Conservation (phyloP, 2,888 invertebrate genomes). For the Thyatira batis region DNA sequence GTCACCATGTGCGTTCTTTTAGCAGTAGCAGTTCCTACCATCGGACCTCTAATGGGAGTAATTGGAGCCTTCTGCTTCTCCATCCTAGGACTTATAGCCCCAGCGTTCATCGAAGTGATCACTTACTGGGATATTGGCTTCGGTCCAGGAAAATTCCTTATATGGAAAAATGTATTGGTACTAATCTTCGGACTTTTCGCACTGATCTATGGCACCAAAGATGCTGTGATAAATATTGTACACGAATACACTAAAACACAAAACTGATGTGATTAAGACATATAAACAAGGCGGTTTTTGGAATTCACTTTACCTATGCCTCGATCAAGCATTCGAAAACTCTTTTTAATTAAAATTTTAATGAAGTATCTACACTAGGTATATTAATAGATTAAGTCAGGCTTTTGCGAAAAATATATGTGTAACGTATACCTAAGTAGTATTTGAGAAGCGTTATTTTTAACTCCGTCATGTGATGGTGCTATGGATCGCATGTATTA, state of each 20-base stretch:
- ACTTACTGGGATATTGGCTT: slow-evolving; percentile 93
- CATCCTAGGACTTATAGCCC: slow-evolving; percentile 93
- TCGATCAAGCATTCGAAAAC: background rate
- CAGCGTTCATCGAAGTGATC: slow-evolving; percentile 91
- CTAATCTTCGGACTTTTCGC: slow-evolving; percentile 90
- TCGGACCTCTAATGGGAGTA: slow-evolving; percentile 94
- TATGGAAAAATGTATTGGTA: slow-evolving; percentile 91
- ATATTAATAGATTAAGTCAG: background rate
- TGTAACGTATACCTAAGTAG: background rate
- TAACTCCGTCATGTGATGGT: background rate
- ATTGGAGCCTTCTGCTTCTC: slow-evolving; percentile 97
- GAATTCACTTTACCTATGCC: slow-evolving; percentile 5
- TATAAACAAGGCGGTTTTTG: slow-evolving; percentile 21
- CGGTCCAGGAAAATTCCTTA: slow-evolving; percentile 86
- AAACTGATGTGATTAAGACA: slow-evolving; percentile 30
- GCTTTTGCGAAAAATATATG: background rate
- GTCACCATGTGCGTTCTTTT: slow-evolving; percentile 87
- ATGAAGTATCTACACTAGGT: background rate
- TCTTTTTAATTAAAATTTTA: background rate
- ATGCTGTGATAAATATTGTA: slow-evolving; percentile 57
- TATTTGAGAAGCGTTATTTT: background rate
- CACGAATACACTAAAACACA: slow-evolving; percentile 21
- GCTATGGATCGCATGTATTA: background rate
- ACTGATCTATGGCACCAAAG: slow-evolving; percentile 87
- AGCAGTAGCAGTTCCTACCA: slow-evolving; percentile 93